These are phyloP conservation scores for Apamea sordens DNA, from an alignment of 2,888 invertebrate genomes.

Conservation along the genomic window DNA sequence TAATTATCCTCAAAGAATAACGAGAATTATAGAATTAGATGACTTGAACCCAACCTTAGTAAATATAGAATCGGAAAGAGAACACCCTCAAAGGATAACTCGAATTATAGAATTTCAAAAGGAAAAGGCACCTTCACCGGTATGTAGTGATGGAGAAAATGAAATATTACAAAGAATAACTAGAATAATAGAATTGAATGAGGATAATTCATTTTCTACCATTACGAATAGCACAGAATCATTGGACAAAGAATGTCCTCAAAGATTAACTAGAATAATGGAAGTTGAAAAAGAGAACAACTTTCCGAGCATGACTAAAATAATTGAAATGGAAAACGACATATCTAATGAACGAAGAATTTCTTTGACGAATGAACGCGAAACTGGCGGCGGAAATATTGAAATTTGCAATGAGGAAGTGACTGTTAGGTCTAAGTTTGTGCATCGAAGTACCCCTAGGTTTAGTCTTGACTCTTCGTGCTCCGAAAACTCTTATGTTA, in stretches of 20 bases:
- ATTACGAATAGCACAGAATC: slow-evolving; percentile 79
- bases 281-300: slow-evolving; percentile 84
- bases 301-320: slow-evolving; percentile 88
- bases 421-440: slow-evolving; percentile 82
- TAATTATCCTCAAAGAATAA: slow-evolving; percentile 83
- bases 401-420: slow-evolving; percentile 83
- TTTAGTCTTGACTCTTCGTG: slow-evolving; percentile 89
- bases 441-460: slow-evolving; percentile 85
- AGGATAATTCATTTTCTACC: slow-evolving; percentile 84
- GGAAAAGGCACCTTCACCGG: slow-evolving; percentile 76
- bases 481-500: slow-evolving; percentile 90
- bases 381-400: slow-evolving; percentile 84
- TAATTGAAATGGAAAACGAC: slow-evolving; percentile 89
- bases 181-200: slow-evolving; percentile 85
- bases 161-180: slow-evolving; percentile 84
- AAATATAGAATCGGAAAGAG: slow-evolving; percentile 80
- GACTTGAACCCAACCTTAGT: slow-evolving; percentile 77
- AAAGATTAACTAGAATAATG: slow-evolving; percentile 83
- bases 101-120: slow-evolving; percentile 87
- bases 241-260: slow-evolving; percentile 79
- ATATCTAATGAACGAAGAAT: slow-evolving; percentile 88
- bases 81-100: slow-evolving; percentile 85
- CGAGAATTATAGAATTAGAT: slow-evolving; percentile 87
- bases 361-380: slow-evolving; percentile 87
- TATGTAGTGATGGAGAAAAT: slow-evolving; percentile 77